Conservation (phyloP, 1,140 invertebrate genomes). For the Drosophila saltans region DNA sequence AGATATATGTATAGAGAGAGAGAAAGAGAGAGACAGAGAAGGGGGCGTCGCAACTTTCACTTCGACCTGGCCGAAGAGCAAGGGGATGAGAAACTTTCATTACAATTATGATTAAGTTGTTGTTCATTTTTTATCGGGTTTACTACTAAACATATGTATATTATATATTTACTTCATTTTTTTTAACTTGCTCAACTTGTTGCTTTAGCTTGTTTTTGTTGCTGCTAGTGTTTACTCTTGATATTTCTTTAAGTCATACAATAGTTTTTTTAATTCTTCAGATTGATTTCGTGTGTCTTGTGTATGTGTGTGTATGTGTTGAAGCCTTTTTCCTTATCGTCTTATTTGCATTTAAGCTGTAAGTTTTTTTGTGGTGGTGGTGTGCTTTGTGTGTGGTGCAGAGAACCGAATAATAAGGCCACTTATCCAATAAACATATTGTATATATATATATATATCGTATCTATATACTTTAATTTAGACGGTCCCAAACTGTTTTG, state of each 20-base stretch:
- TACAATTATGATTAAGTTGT: not conserved
- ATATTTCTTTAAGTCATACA: conserved; percentile 2
- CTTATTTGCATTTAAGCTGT: conserved; percentile 24
- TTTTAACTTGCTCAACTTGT: not conserved
- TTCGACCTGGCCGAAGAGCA: not conserved
- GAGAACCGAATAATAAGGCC: conserved; percentile 78
- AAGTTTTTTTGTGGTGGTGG: conserved; percentile 34
- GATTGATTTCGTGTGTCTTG: not conserved
- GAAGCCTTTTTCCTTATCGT: conserved; percentile 2
- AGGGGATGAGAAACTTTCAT: not conserved
- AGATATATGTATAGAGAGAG: not conserved
- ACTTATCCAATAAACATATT: conserved; percentile 59
- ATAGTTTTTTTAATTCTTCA: not conserved
- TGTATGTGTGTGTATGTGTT: not conserved
- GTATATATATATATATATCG: conserved; percentile 41
- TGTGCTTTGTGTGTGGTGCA: conserved; percentile 42
- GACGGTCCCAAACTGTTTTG: conserved; percentile 8
- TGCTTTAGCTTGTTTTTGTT: not conserved
- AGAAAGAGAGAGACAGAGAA: not conserved
- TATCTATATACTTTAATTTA: conserved; percentile 1
- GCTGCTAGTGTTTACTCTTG: not conserved
- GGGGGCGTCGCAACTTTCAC: not conserved
- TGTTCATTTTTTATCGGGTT: not conserved
- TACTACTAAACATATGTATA: conserved; percentile 9
- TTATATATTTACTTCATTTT: not conserved